Percentiles rank a stretch among this genome's conserved stretches.
These are phyloP conservation scores for Trogon melanurus DNA, from an alignment of 2,113 vertebrate species.

Conservation along the genomic window DNA sequence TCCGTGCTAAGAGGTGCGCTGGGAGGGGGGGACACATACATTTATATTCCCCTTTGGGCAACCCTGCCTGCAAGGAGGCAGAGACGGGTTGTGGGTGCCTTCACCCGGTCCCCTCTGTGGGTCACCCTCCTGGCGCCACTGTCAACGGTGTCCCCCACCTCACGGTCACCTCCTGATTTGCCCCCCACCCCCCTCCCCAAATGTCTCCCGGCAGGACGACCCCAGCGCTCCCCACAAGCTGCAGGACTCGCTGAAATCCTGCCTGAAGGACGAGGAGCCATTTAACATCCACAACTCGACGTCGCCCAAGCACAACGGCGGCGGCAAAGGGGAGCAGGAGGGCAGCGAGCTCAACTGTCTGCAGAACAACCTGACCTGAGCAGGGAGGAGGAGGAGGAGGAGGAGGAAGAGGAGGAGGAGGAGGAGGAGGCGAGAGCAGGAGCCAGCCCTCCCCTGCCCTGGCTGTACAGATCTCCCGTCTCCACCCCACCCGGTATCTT, in stretches of 20 bases:
- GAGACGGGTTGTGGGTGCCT: background rate
- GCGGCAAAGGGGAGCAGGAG: conserved; percentile 88
- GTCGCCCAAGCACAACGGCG: conserved; percentile 91
- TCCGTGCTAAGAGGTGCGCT: no score
- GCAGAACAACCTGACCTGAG: conserved; percentile 96
- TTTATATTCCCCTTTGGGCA: background rate
- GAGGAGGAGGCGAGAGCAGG: background rate
- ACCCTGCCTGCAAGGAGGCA: background rate
- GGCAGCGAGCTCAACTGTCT: conserved; percentile 90
- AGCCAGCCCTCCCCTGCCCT: background rate
- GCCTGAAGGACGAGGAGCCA: conserved; percentile 90
- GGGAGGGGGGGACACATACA: background rate
- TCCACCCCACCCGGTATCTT: conserved; percentile 12
- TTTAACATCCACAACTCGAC: conserved; percentile 95
- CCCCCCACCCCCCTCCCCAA: background rate
- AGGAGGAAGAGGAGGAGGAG: background rate
- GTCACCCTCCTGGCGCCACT: no score
- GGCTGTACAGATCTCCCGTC: conserved; percentile 4
- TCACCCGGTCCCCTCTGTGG: fast-evolving
- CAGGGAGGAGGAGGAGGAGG: background rate
- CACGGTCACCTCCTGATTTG: background rate
- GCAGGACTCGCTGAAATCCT: conserved; percentile 93
- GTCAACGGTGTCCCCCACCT: fast-evolving
- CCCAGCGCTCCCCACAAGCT: conserved; percentile 90
- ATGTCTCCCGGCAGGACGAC: conserved; percentile 79